Percentiles rank a stretch among this genome's conserved stretches.
Evolutionary conservation across 2,797 vertebrate species (phyloP).

Genomic region (Ptychadena robeensis): DNA sequence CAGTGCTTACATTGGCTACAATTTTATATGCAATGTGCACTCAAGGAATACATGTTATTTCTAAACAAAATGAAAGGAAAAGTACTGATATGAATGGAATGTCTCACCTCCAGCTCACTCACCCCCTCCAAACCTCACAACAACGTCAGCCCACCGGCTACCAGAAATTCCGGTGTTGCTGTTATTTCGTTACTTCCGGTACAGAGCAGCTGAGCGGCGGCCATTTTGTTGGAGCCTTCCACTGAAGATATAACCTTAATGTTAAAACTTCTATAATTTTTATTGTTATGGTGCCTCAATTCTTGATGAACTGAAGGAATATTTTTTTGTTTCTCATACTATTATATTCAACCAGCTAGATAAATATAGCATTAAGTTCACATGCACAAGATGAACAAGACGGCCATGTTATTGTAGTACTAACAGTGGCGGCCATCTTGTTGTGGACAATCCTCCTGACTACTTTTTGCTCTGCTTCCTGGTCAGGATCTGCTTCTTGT

Average conservation of each 20-base stretch:
- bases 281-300: no score
- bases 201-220: no score
- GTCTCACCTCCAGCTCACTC: neutral
- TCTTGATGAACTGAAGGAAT: no score
- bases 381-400: no score
- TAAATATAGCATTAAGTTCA: no score
- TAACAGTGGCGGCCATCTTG: neutral
- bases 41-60: neutral
- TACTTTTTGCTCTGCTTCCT: neutral
- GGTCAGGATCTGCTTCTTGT: neutral
- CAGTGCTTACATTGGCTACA: neutral
- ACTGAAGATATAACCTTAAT: no score
- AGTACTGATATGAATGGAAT: neutral
- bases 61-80: neutral
- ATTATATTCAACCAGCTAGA: no score
- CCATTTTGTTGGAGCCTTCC: neutral
- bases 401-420: no score
- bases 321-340: no score
- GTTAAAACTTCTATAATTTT: no score
- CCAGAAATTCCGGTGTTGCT: neutral
- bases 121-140: neutral
- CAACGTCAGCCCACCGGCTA: no score
- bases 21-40: no score
- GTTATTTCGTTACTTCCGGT: neutral
- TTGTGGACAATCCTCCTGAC: neutral